phyloP scores from a whole-genome alignment of 2,888 invertebrate species.

The Catotricha subobsoleta region DNA sequence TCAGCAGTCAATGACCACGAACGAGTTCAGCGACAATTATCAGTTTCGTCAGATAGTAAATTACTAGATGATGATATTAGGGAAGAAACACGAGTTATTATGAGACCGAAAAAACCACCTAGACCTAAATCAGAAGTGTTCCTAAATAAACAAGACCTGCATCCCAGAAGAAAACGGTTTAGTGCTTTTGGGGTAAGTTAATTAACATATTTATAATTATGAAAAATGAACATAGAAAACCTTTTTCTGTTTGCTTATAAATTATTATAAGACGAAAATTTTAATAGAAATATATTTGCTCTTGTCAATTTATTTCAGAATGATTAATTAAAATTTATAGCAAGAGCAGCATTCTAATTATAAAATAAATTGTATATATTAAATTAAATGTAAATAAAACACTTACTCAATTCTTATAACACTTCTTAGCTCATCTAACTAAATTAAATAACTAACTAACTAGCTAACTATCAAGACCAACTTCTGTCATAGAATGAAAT shows the following conservation, averaged over 20 bases:
- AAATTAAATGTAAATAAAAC: neutral
- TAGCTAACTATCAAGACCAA: too few species aligned
- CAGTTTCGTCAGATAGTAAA: conserved; percentile 84
- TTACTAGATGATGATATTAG: conserved; percentile 76
- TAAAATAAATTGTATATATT: neutral
- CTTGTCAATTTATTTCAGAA: too few species aligned
- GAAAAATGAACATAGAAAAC: neutral
- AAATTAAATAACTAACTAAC: too few species aligned
- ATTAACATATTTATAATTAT: neutral
- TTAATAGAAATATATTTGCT: neutral
- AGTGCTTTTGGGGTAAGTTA: conserved; percentile 87
- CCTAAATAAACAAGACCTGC: conserved; percentile 54
- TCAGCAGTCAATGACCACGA: conserved; percentile 58
- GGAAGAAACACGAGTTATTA: conserved; percentile 73
- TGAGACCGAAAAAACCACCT: conserved; percentile 79
- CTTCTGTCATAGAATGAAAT: too few species aligned
- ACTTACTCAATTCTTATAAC: too few species aligned
- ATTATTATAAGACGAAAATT: neutral
- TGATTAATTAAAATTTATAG: too few species aligned
- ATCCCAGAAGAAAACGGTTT: conserved; percentile 75
- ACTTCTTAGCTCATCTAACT: too few species aligned
- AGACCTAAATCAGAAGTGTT: conserved; percentile 93
- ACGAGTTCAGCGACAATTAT: conserved; percentile 73
- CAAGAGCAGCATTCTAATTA: neutral
- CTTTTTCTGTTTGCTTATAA: neutral